Conservation (phyloP, 2,888 invertebrate genomes). For the Saturnia japonica region DNA sequence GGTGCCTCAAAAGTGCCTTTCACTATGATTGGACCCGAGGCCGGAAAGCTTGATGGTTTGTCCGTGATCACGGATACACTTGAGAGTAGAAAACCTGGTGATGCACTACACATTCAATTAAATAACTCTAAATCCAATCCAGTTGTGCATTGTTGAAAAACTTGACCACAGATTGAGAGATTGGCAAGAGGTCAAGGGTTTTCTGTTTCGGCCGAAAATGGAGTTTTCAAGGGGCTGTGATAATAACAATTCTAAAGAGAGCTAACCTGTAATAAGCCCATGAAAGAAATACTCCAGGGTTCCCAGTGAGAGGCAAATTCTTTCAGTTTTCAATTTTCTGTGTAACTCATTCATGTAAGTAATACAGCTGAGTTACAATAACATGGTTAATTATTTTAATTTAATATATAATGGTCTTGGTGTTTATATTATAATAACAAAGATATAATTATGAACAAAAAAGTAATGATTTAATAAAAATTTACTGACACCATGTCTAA, state of each 20-base stretch:
- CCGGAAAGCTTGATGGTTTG: conserved; percentile 82
- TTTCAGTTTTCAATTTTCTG: conserved; percentile 60
- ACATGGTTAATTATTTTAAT: conserved; percentile 37
- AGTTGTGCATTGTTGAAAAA: conserved; percentile 80
- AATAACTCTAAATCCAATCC: conserved; percentile 40
- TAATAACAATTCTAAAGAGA: conserved; percentile 44
- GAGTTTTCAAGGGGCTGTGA: conserved; percentile 74
- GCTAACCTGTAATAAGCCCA: conserved; percentile 55
- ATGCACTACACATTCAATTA: conserved; percentile 62
- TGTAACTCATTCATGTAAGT: conserved; percentile 81
- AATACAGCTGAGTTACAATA: conserved; percentile 72
- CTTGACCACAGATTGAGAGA: conserved; percentile 76
- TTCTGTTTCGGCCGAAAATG: conserved; percentile 78
- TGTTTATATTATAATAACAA: conserved; percentile 20
- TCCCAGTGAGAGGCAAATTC: conserved; percentile 79
- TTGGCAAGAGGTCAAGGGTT: conserved; percentile 80
- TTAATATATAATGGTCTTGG: conserved; percentile 26
- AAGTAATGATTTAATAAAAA: conserved; percentile 12
- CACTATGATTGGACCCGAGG: conserved; percentile 79
- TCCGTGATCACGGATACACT: conserved; percentile 78
- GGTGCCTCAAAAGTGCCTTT: conserved; percentile 82
- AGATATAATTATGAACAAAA: conserved; percentile 22
- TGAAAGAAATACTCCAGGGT: conserved; percentile 76
- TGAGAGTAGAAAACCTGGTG: conserved; percentile 82
- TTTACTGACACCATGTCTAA: not conserved